Percentiles rank a stretch among this genome's conserved stretches.
phyloP scores from a whole-genome alignment of 2,113 vertebrate species.

The Piaya cayana region DNA sequence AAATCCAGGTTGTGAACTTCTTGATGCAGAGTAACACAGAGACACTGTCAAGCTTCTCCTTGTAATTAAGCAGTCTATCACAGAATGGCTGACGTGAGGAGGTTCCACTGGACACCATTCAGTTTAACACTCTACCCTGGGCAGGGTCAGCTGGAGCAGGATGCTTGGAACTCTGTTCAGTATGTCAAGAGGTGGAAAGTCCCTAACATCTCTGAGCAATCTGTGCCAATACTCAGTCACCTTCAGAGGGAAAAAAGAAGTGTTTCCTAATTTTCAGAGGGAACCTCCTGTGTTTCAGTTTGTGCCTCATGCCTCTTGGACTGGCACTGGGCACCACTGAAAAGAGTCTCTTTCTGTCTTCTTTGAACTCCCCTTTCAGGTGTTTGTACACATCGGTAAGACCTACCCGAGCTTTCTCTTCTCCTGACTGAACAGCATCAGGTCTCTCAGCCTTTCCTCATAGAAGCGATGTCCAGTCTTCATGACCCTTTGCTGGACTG shows the following conservation, averaged over 20 bases:
- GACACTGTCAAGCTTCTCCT: neutral
- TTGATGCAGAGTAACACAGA: neutral
- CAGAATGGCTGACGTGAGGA: neutral
- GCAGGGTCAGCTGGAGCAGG: neutral
- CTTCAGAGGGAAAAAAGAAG: neutral
- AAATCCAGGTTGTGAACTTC: neutral
- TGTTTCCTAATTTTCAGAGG: neutral
- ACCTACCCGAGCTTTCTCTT: neutral
- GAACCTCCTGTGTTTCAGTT: neutral
- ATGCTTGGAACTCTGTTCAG: neutral
- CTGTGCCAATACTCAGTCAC: neutral
- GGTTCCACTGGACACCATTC: neutral
- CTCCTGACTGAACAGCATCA: neutral
- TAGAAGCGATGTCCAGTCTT: neutral
- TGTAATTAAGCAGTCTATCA: neutral
- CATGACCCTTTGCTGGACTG: neutral
- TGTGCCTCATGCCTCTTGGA: neutral
- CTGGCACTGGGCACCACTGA: neutral
- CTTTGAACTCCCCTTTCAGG: neutral
- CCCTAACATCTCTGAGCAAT: too few relatives aligned
- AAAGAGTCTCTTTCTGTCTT: neutral
- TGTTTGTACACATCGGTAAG: neutral
- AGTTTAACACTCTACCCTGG: neutral
- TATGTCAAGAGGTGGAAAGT: neutral
- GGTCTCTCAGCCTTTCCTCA: neutral